These are phyloP conservation scores for Brenthis daphne DNA, from an alignment of 2,888 invertebrate species.

Conservation along the genomic window DNA sequence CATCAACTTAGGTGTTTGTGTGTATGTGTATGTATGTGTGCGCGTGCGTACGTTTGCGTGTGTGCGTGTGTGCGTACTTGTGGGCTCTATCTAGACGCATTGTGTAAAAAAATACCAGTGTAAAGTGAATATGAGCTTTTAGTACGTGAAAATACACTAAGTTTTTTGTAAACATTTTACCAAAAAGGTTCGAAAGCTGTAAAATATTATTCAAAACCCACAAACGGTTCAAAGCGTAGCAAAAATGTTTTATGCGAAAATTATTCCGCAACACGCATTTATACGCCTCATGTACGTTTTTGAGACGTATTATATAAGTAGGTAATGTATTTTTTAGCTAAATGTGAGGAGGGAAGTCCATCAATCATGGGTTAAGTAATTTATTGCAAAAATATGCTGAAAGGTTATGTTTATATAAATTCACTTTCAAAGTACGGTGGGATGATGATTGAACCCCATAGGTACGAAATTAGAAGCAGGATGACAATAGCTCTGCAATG, in stretches of 20 bases:
- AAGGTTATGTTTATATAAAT: background rate
- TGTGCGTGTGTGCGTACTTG: too few relatives aligned
- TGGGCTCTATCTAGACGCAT: too few relatives aligned
- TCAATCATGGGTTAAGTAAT: background rate
- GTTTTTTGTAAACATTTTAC: background rate
- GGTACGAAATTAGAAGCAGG: too few relatives aligned
- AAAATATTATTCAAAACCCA: background rate
- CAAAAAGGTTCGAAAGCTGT: background rate
- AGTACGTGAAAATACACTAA: background rate
- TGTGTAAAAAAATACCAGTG: too few relatives aligned
- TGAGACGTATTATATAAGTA: background rate
- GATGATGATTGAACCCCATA: too few relatives aligned
- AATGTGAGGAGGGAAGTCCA: background rate
- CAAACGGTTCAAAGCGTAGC: constrained; percentile 5
- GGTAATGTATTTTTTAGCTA: background rate
- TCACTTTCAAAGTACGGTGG: background rate
- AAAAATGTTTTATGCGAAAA: background rate
- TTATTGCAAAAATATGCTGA: background rate
- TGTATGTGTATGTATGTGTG: too few relatives aligned
- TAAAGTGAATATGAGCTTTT: too few relatives aligned
- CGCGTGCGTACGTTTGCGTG: too few relatives aligned
- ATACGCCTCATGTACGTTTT: background rate
- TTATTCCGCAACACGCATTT: constrained; percentile 3
- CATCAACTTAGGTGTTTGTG: too few relatives aligned
- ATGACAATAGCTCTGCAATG: too few relatives aligned